phyloP scores from a whole-genome alignment of 1,140 invertebrate species.

The Zaprionus gabonicus region DNA sequence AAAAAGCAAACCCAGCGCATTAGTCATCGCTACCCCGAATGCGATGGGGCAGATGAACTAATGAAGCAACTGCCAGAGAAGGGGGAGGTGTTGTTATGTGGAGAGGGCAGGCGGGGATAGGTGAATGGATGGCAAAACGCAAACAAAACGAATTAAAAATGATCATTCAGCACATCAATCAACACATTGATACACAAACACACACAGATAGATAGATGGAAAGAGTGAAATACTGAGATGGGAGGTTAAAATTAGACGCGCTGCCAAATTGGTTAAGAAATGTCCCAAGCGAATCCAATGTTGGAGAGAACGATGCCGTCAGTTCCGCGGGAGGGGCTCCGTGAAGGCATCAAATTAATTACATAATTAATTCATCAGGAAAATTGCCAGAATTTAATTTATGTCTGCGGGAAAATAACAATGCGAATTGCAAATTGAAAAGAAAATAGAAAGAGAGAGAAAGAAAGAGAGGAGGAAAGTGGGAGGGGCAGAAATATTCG shows the following conservation, averaged over 20 bases:
- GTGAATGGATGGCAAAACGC: constrained; percentile 36
- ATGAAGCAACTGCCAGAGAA: neutral
- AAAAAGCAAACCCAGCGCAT: constrained; percentile 63
- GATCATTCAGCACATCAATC: constrained; percentile 80
- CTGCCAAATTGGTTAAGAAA: constrained; percentile 39
- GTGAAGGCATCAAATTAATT: constrained; percentile 38
- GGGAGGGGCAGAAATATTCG: too few species aligned
- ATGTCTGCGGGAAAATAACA: neutral
- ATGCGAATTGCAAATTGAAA: neutral
- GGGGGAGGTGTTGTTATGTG: neutral
- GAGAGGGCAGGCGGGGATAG: neutral
- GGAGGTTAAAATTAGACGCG: constrained; percentile 39
- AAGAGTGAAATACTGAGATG: constrained; percentile 23
- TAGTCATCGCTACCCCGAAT: constrained; percentile 50
- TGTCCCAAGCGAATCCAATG: constrained; percentile 25
- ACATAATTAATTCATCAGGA: constrained; percentile 50
- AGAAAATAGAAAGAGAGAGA: neutral
- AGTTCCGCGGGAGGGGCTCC: neutral
- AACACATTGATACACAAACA: constrained; percentile 58
- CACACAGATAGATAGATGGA: constrained; percentile 21
- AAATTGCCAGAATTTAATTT: constrained; percentile 5
- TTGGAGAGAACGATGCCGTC: constrained; percentile 19
- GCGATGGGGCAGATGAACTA: constrained; percentile 9
- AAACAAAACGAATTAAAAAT: constrained; percentile 75
- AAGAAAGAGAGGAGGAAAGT: too few species aligned